Base-by-base conservation (phyloP, 2,797 vertebrate genomes). In the Neopelma chrysocephalum region DNA sequence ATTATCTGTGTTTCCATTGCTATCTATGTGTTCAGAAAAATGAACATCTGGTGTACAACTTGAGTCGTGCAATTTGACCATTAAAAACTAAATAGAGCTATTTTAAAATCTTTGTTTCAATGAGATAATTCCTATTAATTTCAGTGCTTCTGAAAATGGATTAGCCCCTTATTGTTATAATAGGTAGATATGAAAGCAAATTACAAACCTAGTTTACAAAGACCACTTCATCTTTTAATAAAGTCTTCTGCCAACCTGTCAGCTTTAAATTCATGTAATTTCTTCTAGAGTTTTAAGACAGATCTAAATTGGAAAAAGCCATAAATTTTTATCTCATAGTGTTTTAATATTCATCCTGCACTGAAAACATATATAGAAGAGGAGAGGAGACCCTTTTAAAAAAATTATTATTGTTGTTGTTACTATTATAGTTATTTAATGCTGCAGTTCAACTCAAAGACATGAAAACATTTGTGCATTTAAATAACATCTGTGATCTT, bases 331-430 rank as follows among this genome's bases (percentile, higher is more conserved):
- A 57, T 87, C 5, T 54, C 22, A 19, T n/a, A 57, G 57, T 36
- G 14, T 10, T 66, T 85, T 81, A 68, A 75, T 22, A 48, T 40
- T 76, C 31, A n/a, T 62, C 3, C 4, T 50, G 29, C 18, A 54
- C 7, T 84, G 36, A 68, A 89, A 89, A 50, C 1, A 23, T 16
- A 14, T 13, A 53, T n/a, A 16, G 17, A 76, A 62, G 2, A 36
- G 12, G 18, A 66, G 7, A 6, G 8, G 3, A 0, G 1, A 29
- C 0, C 0, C 27, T 43, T 71, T 48, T 14, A 15, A 47, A 57
- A 27, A 77, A 64, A 48, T 5, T 40, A 29, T 60, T 38, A 10
- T 7, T 10, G 12, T 21, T 21, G 10, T 45, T 45, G 11, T 45
- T 45, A 18, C 15, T 40, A 15, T 40, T 40, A 40, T 15, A 14